phyloP scores from a whole-genome alignment of 2,113 vertebrate genomes.

The Nycticryphes semicollaris region DNA sequence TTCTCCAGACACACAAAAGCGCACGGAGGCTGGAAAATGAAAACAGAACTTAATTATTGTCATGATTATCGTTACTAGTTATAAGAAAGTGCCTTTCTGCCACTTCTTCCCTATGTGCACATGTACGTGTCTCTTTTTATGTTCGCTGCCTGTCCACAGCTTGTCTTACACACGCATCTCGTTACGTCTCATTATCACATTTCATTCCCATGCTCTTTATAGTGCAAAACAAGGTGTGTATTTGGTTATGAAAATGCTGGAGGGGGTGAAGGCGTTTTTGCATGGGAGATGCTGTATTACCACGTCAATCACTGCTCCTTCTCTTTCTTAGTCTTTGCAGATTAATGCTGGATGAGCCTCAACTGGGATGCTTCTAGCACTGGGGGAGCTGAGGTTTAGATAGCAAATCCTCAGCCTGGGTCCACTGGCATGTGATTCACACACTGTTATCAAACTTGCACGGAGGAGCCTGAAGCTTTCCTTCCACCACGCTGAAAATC shows the following conservation, averaged over 20 bases:
- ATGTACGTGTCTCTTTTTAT: background rate
- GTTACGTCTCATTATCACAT: conserved; percentile 3
- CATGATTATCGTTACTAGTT: background rate
- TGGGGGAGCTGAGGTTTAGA: background rate
- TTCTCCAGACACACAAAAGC: background rate
- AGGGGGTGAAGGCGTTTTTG: background rate
- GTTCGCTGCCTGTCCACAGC: conserved; percentile 43
- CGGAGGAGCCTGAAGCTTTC: background rate
- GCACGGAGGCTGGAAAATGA: background rate
- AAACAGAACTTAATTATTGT: background rate
- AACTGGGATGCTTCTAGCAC: background rate
- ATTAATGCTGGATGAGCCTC: background rate
- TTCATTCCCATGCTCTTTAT: conserved; percentile 22
- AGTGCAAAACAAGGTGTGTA: conserved; percentile 45
- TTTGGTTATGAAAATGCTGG: conserved; percentile 31
- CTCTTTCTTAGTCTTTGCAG: background rate
- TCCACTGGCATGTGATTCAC: background rate
- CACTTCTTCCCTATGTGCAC: background rate
- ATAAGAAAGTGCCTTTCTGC: background rate
- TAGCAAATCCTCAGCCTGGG: background rate
- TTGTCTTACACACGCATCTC: conserved; percentile 22
- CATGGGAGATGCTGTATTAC: conserved; percentile 11
- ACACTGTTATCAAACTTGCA: background rate
- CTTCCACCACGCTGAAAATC: background rate
- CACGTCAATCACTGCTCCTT: background rate